Conservation (phyloP, 1,140 invertebrate species). For the Brachionus manjavacas region DNA sequence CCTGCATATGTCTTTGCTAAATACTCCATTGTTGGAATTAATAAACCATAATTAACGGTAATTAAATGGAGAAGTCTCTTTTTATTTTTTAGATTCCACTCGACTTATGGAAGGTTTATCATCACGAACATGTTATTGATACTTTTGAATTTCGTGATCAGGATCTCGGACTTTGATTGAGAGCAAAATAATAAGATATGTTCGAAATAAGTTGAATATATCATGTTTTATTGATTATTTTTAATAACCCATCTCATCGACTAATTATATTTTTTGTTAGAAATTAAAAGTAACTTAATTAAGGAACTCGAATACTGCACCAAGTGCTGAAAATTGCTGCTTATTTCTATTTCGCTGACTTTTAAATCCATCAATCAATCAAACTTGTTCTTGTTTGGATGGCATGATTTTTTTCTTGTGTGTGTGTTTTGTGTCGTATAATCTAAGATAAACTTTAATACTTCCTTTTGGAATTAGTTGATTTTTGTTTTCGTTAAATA, state of each 20-base stretch:
- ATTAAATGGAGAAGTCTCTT: constrained; percentile 21
- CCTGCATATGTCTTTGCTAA: constrained; percentile 1
- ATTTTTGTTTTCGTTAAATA: neutral
- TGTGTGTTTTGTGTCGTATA: constrained; percentile 4
- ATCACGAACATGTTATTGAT: constrained; percentile 27
- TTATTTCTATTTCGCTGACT: neutral
- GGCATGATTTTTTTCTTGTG: neutral
- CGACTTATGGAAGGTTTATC: constrained; percentile 13
- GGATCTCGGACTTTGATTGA: constrained; percentile 25
- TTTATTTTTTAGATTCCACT: neutral
- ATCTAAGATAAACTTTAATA: constrained; percentile 35
- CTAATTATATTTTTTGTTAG: neutral
- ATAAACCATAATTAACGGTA: constrained; percentile 40
- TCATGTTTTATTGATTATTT: constrained; percentile 26
- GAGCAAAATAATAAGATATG: constrained; percentile 17
- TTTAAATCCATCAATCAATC: constrained; percentile 20
- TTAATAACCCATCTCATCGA: neutral
- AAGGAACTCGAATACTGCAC: neutral
- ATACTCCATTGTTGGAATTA: neutral
- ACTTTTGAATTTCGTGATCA: constrained; percentile 36
- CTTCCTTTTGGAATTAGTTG: constrained; percentile 11
- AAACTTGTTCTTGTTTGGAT: neutral
- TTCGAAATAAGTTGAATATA: neutral
- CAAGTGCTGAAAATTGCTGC: neutral
- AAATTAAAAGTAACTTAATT: constrained; percentile 25